These are phyloP conservation scores for Ancistrus triradiatus DNA, from an alignment of 2,113 vertebrate species.

Conservation along the genomic window DNA sequence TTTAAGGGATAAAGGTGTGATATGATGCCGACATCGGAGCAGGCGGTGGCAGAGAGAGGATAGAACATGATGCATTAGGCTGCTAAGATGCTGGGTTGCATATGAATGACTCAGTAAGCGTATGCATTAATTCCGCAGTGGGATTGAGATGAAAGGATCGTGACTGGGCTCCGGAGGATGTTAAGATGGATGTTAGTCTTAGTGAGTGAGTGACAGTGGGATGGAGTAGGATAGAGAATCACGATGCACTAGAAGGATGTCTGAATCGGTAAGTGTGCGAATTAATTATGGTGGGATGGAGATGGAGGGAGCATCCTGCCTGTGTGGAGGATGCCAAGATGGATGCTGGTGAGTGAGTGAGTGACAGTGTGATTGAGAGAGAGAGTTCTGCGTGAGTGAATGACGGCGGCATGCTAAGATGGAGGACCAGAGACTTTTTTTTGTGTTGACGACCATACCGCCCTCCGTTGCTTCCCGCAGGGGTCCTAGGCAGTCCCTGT, in stretches of 20 bases:
- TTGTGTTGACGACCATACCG: conserved; percentile 35
- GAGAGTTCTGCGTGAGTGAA: background rate
- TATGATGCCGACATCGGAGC: too few species aligned
- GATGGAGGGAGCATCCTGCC: conserved; percentile 16
- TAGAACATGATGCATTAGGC: background rate
- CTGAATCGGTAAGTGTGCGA: conserved; percentile 27
- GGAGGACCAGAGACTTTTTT: conserved; percentile 7
- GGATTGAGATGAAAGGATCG: background rate
- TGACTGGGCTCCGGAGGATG: conserved; percentile 1
- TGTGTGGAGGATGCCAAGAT: conserved; percentile 25
- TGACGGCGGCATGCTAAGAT: conserved; percentile 18
- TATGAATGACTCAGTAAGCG: conserved; percentile 22
- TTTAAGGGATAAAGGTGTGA: too few species aligned
- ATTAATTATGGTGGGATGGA: conserved; percentile 21
- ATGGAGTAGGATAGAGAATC: background rate
- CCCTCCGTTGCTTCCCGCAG: conserved; percentile 44
- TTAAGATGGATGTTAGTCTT: conserved; percentile 17
- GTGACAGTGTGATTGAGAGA: background rate
- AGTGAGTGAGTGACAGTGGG: conserved; percentile 9
- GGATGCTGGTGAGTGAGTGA: conserved; percentile 27
- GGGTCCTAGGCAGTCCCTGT: conserved; percentile 58
- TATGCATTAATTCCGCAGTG: conserved; percentile 7
- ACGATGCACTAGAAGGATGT: conserved; percentile 7
- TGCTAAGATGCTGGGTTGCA: background rate
- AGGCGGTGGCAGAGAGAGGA: background rate